Percentiles rank a stretch among this genome's conserved stretches.
Evolutionary conservation across 2,113 vertebrate genomes (phyloP).

Genomic region (Saccopteryx bilineata): DNA sequence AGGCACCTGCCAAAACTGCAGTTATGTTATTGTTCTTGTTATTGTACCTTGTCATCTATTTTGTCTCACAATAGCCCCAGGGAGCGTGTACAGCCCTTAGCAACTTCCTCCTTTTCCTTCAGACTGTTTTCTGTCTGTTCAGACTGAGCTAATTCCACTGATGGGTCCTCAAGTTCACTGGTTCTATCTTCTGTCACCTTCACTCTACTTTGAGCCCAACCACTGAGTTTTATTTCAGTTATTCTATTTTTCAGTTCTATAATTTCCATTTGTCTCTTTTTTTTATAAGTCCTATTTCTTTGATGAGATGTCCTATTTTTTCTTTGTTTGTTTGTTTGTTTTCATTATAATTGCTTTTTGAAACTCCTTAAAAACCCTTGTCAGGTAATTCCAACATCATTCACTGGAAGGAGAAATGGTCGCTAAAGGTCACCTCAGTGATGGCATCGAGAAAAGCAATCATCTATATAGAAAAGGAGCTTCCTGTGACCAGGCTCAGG

Average conservation of each 20-base stretch:
- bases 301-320: not conserved
- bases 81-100: not conserved
- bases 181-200: not conserved
- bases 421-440: not conserved
- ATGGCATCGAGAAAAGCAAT: not conserved
- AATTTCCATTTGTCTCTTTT: not conserved
- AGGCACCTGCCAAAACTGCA: not conserved
- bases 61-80: not conserved
- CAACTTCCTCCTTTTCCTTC: not conserved
- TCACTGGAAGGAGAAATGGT: not conserved
- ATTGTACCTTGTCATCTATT: not conserved
- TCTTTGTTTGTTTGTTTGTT: not conserved
- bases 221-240: not conserved
- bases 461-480: not conserved
- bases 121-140: not conserved
- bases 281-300: not conserved
- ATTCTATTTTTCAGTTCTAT: not conserved
- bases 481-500: not conserved
- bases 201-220: not conserved
- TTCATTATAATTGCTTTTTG: not conserved
- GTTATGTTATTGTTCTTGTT: not conserved
- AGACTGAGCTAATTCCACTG: not conserved
- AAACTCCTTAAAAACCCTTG: not conserved
- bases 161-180: accelerated
- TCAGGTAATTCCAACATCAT: not conserved